Base-by-base conservation (phyloP, 1,140 invertebrate species). In the Pomacea maculata region DNA sequence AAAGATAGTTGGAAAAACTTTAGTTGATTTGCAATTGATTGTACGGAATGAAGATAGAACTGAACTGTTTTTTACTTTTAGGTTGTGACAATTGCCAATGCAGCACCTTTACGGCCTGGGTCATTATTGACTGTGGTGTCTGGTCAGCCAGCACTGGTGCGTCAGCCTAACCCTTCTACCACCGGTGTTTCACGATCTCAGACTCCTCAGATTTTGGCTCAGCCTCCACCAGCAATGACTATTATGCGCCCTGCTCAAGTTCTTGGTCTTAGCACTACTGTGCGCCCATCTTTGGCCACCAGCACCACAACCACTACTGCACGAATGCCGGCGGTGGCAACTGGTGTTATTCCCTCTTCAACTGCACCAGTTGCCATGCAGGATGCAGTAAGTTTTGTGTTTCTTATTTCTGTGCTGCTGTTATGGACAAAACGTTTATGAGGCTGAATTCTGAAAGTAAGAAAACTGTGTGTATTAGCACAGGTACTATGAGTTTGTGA, bases 41-140 rank as follows among this genome's bases (percentile, higher is more conserved):
- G 34, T 45, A 45, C 34, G 6, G 34, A 45, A 45, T 45, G 34
- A 45, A 45, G 34, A 45, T 45, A 45, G 34, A 45, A 45, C 34
- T 45, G 6, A 45, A 45, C 34, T 45, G 6, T 45, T 45, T 45
- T 45, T 45, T 45, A 45, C 34, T 45, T 45, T 5, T 34, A 78
- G 77, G 72, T 85, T 15, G 85, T 86, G 34, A 84, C 85, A 57
- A 84, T 83, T 54, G 83, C 85, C 9, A 83, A 82, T 17, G 61
- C 81, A 11, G 70, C 73, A 54, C 57, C 75, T 25, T 63, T 86
- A 17, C 74, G 81, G 17, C 84, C 84, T 29, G 85, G 84, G 34
- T 80, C 80, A 67, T 75, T 86, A 71, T 64, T 86, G 8, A 85
- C 84, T 10, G 81, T 85, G 63, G 83, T 84, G 7, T 70, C 82